A percentile compares a stretch with the other conserved stretches of the same genome.
phyloP scores from a whole-genome alignment of 1,140 invertebrate species.

The Diorhabda elongata region DNA sequence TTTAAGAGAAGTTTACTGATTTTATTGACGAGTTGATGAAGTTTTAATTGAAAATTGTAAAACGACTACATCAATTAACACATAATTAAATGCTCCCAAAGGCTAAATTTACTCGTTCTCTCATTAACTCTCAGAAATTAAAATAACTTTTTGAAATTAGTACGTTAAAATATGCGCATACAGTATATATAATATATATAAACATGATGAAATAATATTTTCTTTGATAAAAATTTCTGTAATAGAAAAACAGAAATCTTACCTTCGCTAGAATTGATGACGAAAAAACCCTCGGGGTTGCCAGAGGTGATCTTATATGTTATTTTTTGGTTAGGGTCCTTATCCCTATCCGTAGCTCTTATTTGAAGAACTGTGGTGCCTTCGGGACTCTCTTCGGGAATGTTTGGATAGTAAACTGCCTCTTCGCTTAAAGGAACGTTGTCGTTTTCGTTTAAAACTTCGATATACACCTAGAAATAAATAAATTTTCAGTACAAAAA shows the following conservation, averaged over 20 bases:
- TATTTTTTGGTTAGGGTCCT: slow-evolving; percentile 61
- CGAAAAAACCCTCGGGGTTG: slow-evolving; percentile 86
- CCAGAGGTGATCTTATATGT: slow-evolving; percentile 82
- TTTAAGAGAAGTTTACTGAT: too few species aligned
- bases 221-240: not conserved
- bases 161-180: not conserved
- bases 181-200: not conserved
- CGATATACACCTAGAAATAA: slow-evolving; percentile 73
- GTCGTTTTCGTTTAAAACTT: slow-evolving; percentile 89
- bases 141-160: not conserved
- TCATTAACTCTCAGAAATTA: too few species aligned
- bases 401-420: slow-evolving; percentile 78
- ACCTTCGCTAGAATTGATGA: slow-evolving; percentile 82
- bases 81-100: too few species aligned
- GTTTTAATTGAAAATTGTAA: too few species aligned
- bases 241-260: slow-evolving; percentile 42
- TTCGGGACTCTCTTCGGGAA: slow-evolving; percentile 77
- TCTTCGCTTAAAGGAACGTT: slow-evolving; percentile 82
- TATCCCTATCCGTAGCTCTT: slow-evolving; percentile 75
- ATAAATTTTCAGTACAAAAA: not conserved
- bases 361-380: slow-evolving; percentile 73
- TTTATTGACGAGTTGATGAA: too few species aligned
- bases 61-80: too few species aligned
- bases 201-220: not conserved
- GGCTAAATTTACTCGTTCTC: too few species aligned